phyloP scores from a whole-genome alignment of 2,113 vertebrate genomes.

The Erinaceus europaeus region DNA sequence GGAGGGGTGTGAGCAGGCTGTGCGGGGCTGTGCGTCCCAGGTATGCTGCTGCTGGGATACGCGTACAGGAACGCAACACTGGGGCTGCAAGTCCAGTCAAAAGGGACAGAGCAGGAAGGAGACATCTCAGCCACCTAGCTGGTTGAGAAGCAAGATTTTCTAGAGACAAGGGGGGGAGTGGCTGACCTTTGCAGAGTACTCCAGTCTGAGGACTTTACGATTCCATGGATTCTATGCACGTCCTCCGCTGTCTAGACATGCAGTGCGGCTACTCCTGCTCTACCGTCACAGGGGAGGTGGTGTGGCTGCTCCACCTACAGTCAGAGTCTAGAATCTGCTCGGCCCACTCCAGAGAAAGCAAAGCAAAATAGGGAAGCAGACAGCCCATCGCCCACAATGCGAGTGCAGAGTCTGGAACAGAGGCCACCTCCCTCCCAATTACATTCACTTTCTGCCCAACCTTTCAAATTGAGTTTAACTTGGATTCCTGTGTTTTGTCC shows the following conservation, averaged over 20 bases:
- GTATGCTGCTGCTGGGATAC: neutral
- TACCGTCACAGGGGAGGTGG: neutral
- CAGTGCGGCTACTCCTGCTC: neutral
- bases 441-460: neutral
- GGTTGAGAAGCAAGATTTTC: constrained; percentile 24
- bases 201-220: constrained; percentile 23
- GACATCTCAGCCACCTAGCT: neutral
- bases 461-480: neutral
- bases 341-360: neutral
- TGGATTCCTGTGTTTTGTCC: too few relatives aligned
- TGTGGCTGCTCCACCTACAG: constrained; percentile 60
- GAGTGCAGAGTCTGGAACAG: neutral
- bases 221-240: constrained; percentile 35
- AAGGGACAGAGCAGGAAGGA: neutral
- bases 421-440: neutral
- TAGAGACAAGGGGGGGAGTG: constrained; percentile 41
- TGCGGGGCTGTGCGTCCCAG: too few relatives aligned
- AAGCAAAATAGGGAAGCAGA: neutral
- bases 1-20: too few relatives aligned
- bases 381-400: neutral
- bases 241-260: constrained; percentile 68
- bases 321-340: constrained; percentile 3
- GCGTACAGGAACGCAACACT: neutral
- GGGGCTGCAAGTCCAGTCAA: neutral
- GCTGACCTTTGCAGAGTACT: constrained; percentile 50